These are phyloP conservation scores for Himalopsyche japonica DNA, from an alignment of 2,888 invertebrate species.

Conservation along the genomic window DNA sequence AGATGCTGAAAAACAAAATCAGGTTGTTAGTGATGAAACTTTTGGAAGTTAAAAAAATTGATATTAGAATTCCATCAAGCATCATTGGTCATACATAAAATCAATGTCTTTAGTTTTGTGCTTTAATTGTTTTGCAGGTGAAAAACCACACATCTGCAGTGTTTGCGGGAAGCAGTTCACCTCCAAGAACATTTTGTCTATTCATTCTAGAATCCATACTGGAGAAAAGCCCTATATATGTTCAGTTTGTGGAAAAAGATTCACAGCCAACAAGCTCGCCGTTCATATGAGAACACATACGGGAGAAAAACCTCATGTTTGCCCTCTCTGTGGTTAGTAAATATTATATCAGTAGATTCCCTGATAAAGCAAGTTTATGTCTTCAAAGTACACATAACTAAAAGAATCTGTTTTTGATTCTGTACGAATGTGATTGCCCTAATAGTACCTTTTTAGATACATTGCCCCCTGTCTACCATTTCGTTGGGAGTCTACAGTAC, in stretches of 20 bases:
- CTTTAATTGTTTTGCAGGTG: conserved; percentile 46
- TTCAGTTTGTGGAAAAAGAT: conserved; percentile 49
- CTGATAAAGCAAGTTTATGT: too few relatives aligned
- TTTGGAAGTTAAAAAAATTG: too few relatives aligned
- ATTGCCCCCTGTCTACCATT: too few relatives aligned
- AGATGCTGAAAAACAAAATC: too few relatives aligned
- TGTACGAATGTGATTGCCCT: too few relatives aligned
- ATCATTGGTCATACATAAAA: neutral
- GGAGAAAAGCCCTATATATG: conserved; percentile 52
- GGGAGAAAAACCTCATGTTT: conserved; percentile 42
- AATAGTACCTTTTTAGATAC: too few relatives aligned
- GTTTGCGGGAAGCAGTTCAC: conserved; percentile 45
- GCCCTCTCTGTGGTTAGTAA: conserved; percentile 38
- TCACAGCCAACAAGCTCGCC: conserved; percentile 52
- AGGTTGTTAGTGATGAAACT: too few relatives aligned
- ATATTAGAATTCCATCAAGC: neutral
- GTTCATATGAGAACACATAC: conserved; percentile 48
- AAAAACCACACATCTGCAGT: conserved; percentile 48
- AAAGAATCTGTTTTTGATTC: too few relatives aligned
- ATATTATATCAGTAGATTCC: neutral
- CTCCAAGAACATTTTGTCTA: conserved; percentile 39
- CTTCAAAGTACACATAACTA: too few relatives aligned
- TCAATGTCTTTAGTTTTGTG: neutral
- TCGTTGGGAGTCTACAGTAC: too few relatives aligned
- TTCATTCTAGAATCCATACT: conserved; percentile 40